phyloP scores from a whole-genome alignment of 2,113 vertebrate species.

The Herpailurus yagouaroundi region DNA sequence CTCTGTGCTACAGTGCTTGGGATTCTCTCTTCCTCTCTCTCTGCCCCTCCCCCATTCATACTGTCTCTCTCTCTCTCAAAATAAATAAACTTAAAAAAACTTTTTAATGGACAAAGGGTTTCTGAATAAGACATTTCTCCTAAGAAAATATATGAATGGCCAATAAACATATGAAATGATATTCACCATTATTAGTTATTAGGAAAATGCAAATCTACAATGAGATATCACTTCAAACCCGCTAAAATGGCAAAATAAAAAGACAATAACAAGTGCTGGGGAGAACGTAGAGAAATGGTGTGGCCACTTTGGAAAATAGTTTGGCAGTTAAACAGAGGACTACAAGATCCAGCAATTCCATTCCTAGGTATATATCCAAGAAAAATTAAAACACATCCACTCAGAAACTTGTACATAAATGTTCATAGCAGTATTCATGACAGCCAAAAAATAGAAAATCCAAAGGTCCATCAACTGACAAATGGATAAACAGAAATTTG shows the following conservation, averaged over 20 bases:
- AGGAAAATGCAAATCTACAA: constrained; percentile 39
- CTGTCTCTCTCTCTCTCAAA: no score
- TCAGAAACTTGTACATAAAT: not conserved
- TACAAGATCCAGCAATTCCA: not conserved
- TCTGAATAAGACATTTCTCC: not conserved
- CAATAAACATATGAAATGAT: not conserved
- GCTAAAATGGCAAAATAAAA: not conserved
- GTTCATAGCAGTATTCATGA: not conserved
- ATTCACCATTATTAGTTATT: not conserved
- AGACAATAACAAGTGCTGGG: not conserved
- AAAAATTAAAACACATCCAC: not conserved
- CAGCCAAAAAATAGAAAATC: not conserved
- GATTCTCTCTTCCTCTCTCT: no score
- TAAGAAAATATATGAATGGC: not conserved
- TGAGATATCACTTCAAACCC: not conserved
- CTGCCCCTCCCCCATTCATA: no score
- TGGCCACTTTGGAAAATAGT: not conserved
- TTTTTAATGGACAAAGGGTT: not conserved
- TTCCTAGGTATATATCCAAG: not conserved
- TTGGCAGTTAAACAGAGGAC: not conserved
- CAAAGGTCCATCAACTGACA: not conserved
- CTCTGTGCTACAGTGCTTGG: no score
- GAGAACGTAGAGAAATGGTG: not conserved
- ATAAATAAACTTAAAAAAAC: no score
- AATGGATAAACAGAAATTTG: not conserved